A percentile compares a stretch with the other conserved stretches of the same genome.
Evolutionary conservation across 2,113 vertebrate species (phyloP).

Genomic region (Hypocryptadius cinnamomeus): DNA sequence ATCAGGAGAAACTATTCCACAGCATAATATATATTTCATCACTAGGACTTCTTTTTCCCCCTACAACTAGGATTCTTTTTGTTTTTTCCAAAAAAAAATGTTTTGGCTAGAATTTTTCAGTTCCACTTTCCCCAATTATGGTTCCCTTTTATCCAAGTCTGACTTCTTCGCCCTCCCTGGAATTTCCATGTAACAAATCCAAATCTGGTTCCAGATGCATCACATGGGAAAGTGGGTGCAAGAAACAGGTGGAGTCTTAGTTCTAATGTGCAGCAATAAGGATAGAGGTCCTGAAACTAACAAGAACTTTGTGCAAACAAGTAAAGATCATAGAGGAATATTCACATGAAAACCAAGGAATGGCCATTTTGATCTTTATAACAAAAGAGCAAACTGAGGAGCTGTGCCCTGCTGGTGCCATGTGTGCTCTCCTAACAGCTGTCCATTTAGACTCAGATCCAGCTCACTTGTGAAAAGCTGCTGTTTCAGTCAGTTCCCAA

Average conservation of each 20-base stretch:
- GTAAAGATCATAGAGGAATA: not conserved
- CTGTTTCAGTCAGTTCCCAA: not conserved
- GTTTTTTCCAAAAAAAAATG: not conserved
- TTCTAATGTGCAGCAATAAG: not conserved
- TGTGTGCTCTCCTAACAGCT: not conserved
- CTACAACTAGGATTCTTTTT: not conserved
- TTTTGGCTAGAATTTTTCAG: not conserved
- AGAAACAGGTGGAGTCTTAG: not conserved
- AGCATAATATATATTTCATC: not conserved
- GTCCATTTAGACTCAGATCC: not conserved
- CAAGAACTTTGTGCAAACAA: not conserved
- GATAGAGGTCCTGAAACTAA: not conserved
- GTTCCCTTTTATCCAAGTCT: not conserved
- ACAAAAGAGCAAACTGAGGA: not conserved
- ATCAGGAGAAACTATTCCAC: not conserved
- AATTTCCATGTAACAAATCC: not conserved
- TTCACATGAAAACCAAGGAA: not conserved
- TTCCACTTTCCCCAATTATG: not conserved
- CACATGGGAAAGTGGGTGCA: not conserved
- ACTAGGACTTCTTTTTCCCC: not conserved
- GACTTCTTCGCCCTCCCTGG: not conserved
- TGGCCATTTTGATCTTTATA: not conserved
- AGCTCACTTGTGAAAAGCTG: not conserved
- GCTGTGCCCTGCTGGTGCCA: not conserved
- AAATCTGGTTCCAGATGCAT: not conserved